Evolutionary conservation across 2,888 invertebrate genomes (phyloP).

Genomic region (Sialis fuliginosa): DNA sequence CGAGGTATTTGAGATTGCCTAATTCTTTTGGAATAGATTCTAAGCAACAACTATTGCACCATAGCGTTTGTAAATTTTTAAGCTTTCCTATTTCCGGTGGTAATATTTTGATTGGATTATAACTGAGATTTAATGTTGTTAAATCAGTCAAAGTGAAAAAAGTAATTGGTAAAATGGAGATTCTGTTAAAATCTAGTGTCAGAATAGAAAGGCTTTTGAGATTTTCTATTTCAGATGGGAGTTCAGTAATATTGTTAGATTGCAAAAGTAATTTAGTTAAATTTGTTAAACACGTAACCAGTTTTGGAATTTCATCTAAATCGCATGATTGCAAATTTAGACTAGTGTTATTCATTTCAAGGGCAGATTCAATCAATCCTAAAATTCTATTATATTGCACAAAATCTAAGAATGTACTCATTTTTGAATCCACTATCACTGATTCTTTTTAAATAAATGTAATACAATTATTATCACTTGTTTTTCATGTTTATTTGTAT

Average conservation of each 20-base stretch:
- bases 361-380: conserved; percentile 46
- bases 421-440: conserved; percentile 18
- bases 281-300: conserved; percentile 35
- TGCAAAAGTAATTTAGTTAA: conserved; percentile 43
- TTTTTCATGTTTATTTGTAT: too few relatives aligned
- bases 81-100: conserved; percentile 41
- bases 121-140: conserved; percentile 44
- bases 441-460: too few relatives aligned
- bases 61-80: conserved; percentile 40
- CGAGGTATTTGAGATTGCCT: conserved; percentile 36
- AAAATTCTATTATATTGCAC: conserved; percentile 48
- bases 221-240: conserved; percentile 31
- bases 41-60: conserved; percentile 44
- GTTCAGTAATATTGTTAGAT: conserved; percentile 38
- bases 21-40: conserved; percentile 39
- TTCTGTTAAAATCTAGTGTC: conserved; percentile 46
- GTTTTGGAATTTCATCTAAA: conserved; percentile 37
- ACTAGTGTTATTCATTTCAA: conserved; percentile 35
- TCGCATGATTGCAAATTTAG: conserved; percentile 46
- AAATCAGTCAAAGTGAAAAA: conserved; percentile 38
- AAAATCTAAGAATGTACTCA: conserved; percentile 49
- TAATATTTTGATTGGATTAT: conserved; percentile 39
- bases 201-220: conserved; percentile 39
- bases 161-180: conserved; percentile 38
- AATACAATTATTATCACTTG: too few relatives aligned